Percentiles rank a stretch among this genome's conserved stretches.
Evolutionary conservation across 2,888 invertebrate species (phyloP).

Genomic region (Bellardia bayeri): DNA sequence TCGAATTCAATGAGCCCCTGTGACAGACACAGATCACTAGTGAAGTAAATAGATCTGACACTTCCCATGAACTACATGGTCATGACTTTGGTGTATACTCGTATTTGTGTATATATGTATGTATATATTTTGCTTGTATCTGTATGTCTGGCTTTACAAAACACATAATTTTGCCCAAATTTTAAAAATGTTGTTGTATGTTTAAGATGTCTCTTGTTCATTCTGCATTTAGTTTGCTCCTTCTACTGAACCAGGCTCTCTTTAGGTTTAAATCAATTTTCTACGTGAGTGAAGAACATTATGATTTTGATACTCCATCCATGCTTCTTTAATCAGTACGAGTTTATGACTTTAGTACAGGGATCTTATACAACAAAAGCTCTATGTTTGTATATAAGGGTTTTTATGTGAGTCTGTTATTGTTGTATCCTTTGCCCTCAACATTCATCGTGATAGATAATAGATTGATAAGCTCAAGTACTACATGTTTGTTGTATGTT

Average conservation of each 20-base stretch:
- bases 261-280: conserved; percentile 65
- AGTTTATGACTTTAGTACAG: conserved; percentile 37
- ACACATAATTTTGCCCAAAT: conserved; percentile 25
- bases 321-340: not conserved
- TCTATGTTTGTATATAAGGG: not conserved
- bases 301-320: conserved; percentile 24
- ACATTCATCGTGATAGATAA: conserved; percentile 57
- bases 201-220: not conserved
- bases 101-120: not conserved
- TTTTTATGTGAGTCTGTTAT: not conserved
- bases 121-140: not conserved
- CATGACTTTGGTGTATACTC: no score
- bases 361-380: conserved; percentile 5
- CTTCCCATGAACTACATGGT: no score
- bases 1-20: no score
- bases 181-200: not conserved
- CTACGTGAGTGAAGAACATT: conserved; percentile 66
- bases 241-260: conserved; percentile 38
- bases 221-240: conserved; percentile 7
- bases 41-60: no score
- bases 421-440: conserved; percentile 48
- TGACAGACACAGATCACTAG: no score
- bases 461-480: conserved; percentile 68
- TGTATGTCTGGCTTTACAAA: not conserved
- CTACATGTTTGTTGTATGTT: conserved; percentile 33